Conservation (phyloP, 2,888 invertebrate genomes). For the Nomada flava region DNA sequence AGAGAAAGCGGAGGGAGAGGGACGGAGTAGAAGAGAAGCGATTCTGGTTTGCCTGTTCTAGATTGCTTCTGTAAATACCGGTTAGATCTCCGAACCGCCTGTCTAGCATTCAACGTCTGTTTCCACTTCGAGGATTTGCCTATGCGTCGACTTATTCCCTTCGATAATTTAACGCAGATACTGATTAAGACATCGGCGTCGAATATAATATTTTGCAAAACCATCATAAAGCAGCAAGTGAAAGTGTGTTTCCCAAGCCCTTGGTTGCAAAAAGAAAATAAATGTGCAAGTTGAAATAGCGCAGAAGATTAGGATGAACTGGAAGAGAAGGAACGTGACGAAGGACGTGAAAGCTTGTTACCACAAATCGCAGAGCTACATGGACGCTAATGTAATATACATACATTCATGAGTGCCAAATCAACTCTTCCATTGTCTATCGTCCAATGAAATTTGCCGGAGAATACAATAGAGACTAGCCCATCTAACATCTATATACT, state of each 20-base stretch:
- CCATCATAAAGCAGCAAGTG: too few relatives aligned
- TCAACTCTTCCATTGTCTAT: constrained; percentile 68
- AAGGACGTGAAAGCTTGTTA: constrained; percentile 63
- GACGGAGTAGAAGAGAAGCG: constrained; percentile 46
- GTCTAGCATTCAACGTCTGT: constrained; percentile 57
- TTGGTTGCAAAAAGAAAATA: background rate
- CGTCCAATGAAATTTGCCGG: constrained; percentile 73
- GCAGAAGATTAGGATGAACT: background rate
- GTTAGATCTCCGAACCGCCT: constrained; percentile 34
- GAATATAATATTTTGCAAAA: constrained; percentile 4
- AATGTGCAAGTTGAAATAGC: constrained; percentile 7
- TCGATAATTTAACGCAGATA: constrained; percentile 32
- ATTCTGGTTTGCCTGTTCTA: constrained; percentile 70
- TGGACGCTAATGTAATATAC: constrained; percentile 71
- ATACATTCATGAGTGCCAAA: constrained; percentile 75
- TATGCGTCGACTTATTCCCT: constrained; percentile 17
- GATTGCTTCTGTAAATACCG: constrained; percentile 72
- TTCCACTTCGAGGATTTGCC: constrained; percentile 52
- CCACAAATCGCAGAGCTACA: constrained; percentile 65
- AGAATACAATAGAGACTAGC: constrained; percentile 65
- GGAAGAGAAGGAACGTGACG: constrained; percentile 30
- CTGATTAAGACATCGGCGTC: constrained; percentile 32
- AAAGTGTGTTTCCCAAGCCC: too few relatives aligned
- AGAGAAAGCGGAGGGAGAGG: background rate
- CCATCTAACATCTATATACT: constrained; percentile 32